Percentiles rank a stretch among this genome's conserved stretches.
These are phyloP conservation scores for Adelphocoris suturalis DNA, from an alignment of 2,888 invertebrate genomes.

Conservation along the genomic window DNA sequence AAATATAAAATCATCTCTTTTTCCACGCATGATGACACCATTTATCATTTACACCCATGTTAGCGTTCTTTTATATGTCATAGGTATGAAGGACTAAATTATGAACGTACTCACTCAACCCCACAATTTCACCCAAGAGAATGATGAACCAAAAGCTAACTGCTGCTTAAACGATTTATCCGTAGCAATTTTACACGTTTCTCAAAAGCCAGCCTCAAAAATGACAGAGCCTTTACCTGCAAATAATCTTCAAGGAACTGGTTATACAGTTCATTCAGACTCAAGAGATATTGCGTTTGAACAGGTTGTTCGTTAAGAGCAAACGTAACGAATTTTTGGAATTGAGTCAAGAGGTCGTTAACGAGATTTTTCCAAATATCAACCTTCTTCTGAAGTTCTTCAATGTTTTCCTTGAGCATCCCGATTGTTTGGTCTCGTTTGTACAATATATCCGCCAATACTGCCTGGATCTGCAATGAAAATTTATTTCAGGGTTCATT, in stretches of 20 bases:
- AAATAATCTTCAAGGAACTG: conserved; percentile 37
- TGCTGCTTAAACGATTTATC: no score
- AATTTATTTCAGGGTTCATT: background rate
- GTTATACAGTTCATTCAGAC: conserved; percentile 37
- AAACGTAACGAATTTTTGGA: conserved; percentile 63
- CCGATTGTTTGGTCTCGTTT: background rate
- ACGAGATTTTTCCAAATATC: conserved; percentile 52
- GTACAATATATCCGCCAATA: conserved; percentile 39
- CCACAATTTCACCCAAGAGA: no score
- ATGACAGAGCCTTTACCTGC: conserved; percentile 8
- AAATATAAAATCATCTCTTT: no score
- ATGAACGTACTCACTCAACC: no score
- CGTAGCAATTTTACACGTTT: no score
- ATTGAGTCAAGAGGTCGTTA: conserved; percentile 38
- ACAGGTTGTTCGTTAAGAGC: conserved; percentile 29
- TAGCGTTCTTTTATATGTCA: no score
- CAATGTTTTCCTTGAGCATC: background rate
- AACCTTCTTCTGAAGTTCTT: conserved; percentile 27
- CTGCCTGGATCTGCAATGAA: conserved; percentile 46
- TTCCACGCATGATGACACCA: no score
- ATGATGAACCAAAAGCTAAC: no score
- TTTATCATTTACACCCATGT: no score
- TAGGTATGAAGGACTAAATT: no score
- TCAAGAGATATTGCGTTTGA: conserved; percentile 49
- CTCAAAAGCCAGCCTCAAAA: no score